Evolutionary conservation across 1,140 invertebrate genomes (phyloP).

Genomic region (Trichoplusia ni): DNA sequence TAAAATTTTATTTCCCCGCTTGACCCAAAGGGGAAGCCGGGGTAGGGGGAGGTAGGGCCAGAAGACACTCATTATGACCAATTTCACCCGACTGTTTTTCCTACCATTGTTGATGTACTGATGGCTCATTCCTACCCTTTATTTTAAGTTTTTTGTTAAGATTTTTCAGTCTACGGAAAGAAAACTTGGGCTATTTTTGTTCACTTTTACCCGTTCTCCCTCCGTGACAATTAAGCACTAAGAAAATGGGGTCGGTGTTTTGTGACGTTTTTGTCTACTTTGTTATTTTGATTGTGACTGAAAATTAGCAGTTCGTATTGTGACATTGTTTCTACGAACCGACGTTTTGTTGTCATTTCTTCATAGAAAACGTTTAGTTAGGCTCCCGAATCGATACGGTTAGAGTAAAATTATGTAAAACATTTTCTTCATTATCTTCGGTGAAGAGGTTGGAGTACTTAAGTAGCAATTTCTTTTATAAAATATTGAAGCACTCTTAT

Average conservation of each 20-base stretch:
- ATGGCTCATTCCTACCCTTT: slow-evolving; percentile 70
- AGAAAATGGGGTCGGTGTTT: slow-evolving; percentile 39
- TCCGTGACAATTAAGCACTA: slow-evolving; percentile 35
- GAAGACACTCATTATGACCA: slow-evolving; percentile 76
- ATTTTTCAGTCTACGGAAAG: slow-evolving; percentile 35
- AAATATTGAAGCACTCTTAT: too few relatives aligned
- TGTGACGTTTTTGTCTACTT: slow-evolving; percentile 2
- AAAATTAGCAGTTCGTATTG: slow-evolving; percentile 11
- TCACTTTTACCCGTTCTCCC: slow-evolving; percentile 17
- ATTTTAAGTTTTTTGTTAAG: slow-evolving; percentile 67
- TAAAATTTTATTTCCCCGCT: slow-evolving; percentile 78
- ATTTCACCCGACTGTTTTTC: slow-evolving; percentile 72
- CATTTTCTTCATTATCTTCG: too few relatives aligned
- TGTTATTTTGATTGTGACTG: slow-evolving; percentile 10
- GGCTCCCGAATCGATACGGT: too few relatives aligned
- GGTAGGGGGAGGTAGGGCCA: slow-evolving; percentile 34
- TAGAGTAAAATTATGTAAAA: too few relatives aligned
- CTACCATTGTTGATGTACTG: slow-evolving; percentile 64
- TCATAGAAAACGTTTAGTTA: neutral
- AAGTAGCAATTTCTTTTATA: too few relatives aligned
- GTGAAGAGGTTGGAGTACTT: too few relatives aligned
- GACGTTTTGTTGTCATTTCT: neutral
- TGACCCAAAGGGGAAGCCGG: slow-evolving; percentile 60
- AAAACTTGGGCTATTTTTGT: slow-evolving; percentile 29
- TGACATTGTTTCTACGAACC: neutral